These are phyloP conservation scores for Crocodylus rhombifer DNA, from an alignment of 2,797 vertebrate species.

Conservation along the genomic window DNA sequence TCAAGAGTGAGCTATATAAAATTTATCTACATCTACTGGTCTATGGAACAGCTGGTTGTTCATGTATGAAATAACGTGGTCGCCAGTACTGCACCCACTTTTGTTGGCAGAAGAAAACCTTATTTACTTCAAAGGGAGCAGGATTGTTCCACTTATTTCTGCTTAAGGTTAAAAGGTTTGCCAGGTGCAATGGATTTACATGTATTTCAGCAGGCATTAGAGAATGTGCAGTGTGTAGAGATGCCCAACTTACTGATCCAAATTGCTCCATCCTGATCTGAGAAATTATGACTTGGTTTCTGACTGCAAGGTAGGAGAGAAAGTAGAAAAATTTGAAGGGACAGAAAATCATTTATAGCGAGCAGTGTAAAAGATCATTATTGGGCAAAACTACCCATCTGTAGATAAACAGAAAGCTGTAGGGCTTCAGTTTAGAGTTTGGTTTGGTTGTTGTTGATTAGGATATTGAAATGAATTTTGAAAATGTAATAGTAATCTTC, in stretches of 20 bases:
- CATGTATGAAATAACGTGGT: not conserved
- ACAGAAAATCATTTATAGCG: slow-evolving; percentile 19
- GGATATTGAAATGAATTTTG: slow-evolving; percentile 44
- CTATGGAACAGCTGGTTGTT: not conserved
- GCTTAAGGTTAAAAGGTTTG: slow-evolving; percentile 23
- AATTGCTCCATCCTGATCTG: slow-evolving; percentile 36
- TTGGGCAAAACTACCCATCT: slow-evolving; percentile 36
- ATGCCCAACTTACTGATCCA: slow-evolving; percentile 49
- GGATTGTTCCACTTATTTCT: not conserved
- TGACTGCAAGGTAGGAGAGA: not conserved
- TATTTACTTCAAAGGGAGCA: slow-evolving; percentile 51
- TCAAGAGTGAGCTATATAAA: not conserved
- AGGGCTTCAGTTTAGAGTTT: slow-evolving; percentile 42
- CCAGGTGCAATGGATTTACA: slow-evolving; percentile 30
- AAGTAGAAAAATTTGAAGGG: slow-evolving; percentile 24
- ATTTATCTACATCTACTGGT: not conserved
- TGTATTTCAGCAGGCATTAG: slow-evolving; percentile 56
- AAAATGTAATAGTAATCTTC: slow-evolving; percentile 34
- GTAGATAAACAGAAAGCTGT: slow-evolving; percentile 28
- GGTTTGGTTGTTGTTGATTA: slow-evolving; percentile 57
- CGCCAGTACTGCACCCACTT: slow-evolving; percentile 1
- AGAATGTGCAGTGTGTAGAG: slow-evolving; percentile 39
- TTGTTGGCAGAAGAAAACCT: slow-evolving; percentile 33
- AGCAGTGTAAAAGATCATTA: slow-evolving; percentile 21
- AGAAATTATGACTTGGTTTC: slow-evolving; percentile 43